phyloP scores from a whole-genome alignment of 2,113 vertebrate species.

The Macroglossus sobrinus region DNA sequence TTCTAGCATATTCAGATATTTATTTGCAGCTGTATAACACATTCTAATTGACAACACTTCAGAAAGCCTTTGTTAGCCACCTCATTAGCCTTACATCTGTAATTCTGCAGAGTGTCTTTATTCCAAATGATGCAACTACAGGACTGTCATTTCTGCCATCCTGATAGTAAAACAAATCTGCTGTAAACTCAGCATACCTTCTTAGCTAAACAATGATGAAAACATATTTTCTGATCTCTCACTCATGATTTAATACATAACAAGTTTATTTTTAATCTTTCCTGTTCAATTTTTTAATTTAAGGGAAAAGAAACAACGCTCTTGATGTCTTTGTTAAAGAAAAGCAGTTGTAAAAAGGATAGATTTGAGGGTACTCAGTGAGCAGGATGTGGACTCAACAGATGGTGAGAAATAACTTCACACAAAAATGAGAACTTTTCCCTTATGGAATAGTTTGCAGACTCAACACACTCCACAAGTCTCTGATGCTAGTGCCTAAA shows the following conservation, averaged over 20 bases:
- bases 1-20: background rate
- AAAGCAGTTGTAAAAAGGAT: background rate
- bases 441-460: slow-evolving; percentile 1
- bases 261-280: background rate
- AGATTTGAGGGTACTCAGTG: background rate
- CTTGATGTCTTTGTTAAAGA: background rate
- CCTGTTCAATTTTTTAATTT: background rate
- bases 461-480: slow-evolving; percentile 25
- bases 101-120: slow-evolving; percentile 8
- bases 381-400: background rate
- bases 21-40: slow-evolving; percentile 40
- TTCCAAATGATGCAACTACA: background rate
- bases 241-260: background rate
- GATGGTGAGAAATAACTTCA: slow-evolving; percentile 19
- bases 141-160: slow-evolving; percentile 6
- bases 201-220: slow-evolving; percentile 1
- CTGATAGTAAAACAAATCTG: slow-evolving; percentile 38
- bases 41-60: slow-evolving; percentile 40
- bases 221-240: slow-evolving; percentile 5
- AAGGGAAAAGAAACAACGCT: background rate
- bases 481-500: background rate
- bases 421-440: slow-evolving; percentile 13
- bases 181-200: background rate
- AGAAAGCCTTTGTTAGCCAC: slow-evolving; percentile 54
- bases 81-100: slow-evolving; percentile 59